Evolutionary conservation across 30 jellyfish, hydroid and myxozoan genomes (phyloP).

Genomic region (Pseudorhiza aurosa): DNA sequence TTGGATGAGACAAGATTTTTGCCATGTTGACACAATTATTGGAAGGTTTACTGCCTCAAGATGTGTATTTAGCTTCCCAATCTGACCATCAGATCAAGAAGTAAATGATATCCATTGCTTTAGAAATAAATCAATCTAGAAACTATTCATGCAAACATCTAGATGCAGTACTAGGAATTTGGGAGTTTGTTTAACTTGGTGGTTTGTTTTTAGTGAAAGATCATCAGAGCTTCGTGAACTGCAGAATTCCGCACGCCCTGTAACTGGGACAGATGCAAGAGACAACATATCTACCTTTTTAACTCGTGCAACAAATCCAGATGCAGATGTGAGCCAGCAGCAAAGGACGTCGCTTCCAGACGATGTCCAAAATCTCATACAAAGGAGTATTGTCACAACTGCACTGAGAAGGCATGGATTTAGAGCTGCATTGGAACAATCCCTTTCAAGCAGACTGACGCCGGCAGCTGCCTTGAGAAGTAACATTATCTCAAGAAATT

Average conservation of each 20-base stretch:
- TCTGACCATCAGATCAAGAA: too few relatives aligned
- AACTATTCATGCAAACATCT: too few relatives aligned
- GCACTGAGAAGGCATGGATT: constrained; percentile 73
- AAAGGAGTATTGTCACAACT: constrained; percentile 80
- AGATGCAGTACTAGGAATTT: background rate
- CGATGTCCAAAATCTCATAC: constrained; percentile 77
- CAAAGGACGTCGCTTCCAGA: constrained; percentile 45
- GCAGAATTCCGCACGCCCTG: constrained; percentile 82
- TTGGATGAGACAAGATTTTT: too few relatives aligned
- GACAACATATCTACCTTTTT: constrained; percentile 67
- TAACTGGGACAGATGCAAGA: constrained; percentile 85
- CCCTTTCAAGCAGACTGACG: constrained; percentile 39
- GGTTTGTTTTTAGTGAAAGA: constrained; percentile 80
- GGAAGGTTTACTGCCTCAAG: too few relatives aligned
- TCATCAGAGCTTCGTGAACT: constrained; percentile 71
- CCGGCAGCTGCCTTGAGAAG: background rate
- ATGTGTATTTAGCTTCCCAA: too few relatives aligned
- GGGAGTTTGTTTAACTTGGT: too few relatives aligned
- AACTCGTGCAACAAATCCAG: constrained; percentile 57
- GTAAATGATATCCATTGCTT: too few relatives aligned
- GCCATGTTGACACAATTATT: too few relatives aligned
- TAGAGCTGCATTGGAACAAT: constrained; percentile 57
- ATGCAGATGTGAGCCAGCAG: constrained; percentile 17
- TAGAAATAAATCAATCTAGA: background rate
- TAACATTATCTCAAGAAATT: background rate